Base-by-base conservation (phyloP, 2,797 vertebrate species). In the Tolypeutes matacus region DNA sequence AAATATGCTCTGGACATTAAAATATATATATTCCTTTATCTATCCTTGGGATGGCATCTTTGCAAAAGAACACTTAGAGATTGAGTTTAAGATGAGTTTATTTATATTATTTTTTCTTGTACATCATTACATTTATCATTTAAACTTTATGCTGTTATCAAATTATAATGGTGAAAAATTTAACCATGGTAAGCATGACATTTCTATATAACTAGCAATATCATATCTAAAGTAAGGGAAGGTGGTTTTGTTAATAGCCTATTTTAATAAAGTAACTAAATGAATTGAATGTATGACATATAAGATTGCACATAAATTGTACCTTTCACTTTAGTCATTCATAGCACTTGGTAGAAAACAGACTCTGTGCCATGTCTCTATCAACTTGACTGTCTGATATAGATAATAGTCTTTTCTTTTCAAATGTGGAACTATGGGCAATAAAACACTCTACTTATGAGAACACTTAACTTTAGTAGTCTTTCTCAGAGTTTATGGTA, bases 391-490 rank as follows among this genome's bases (percentile, higher is more conserved):
- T 92, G 27, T 20, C 49, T 82, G 72, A 83, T 11, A 53, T 25
- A 77, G 64, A 69, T 6, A 64, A 42, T 75, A n/a, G 46, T 46
- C 3, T 23, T 84, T 39, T 65, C 27, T 75, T 67, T 53, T 53
- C 67, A 92, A 80, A 58, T 77, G 21, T 18, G 72, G 58, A 88
- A 73, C 5, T 72, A 76, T 94, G 62, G 62, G 67, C 75, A 94
- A 58, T 72, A 77, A 86, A 86, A 31, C 56, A 62, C 8, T 67
- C 56, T 62, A 58, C 58, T 83, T 27, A 21, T 62, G 20, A 83
- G 75, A 76, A n/a, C 18, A 17, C 14, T 94, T 75, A 89, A 62
- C 77, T 58, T 89, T 10, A 81, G 67, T 80, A 23, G 87, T 82
- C 29, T 34, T 60, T 82, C 65, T 81, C 65, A 53, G 62, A 49